Evolutionary conservation across 2,113 vertebrate species (phyloP).

Genomic region (Lethenteron reissneri): DNA sequence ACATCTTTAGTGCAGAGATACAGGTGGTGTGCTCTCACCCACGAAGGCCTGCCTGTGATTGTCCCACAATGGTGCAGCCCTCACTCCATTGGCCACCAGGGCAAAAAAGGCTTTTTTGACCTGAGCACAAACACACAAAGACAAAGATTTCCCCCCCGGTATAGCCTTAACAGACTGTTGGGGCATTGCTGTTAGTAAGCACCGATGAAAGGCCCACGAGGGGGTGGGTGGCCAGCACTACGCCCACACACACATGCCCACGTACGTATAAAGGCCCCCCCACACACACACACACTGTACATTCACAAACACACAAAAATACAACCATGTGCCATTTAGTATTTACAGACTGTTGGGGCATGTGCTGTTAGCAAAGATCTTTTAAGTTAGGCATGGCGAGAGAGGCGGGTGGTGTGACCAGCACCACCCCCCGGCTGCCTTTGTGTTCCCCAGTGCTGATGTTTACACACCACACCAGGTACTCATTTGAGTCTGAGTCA

Average conservation of each 20-base stretch:
- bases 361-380: too few relatives aligned
- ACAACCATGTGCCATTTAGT: neutral
- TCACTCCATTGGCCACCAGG: constrained; percentile 55
- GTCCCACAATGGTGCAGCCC: constrained; percentile 80
- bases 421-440: too few relatives aligned
- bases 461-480: too few relatives aligned
- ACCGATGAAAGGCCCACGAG: too few relatives aligned
- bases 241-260: neutral
- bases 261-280: neutral
- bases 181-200: too few relatives aligned
- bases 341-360: too few relatives aligned
- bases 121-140: constrained; percentile 19
- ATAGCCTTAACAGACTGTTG: too few relatives aligned
- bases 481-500: too few relatives aligned
- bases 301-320: neutral
- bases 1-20: too few relatives aligned
- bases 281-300: constrained; percentile 1
- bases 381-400: too few relatives aligned
- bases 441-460: too few relatives aligned
- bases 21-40: constrained; percentile 31
- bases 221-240: neutral
- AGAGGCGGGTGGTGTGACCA: too few relatives aligned
- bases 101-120: constrained; percentile 84
- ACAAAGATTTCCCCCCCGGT: neutral
- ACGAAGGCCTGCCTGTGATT: constrained; percentile 66